Base-by-base conservation (phyloP, 2,797 vertebrate species). In the Mormyrus hasselquistii region DNA sequence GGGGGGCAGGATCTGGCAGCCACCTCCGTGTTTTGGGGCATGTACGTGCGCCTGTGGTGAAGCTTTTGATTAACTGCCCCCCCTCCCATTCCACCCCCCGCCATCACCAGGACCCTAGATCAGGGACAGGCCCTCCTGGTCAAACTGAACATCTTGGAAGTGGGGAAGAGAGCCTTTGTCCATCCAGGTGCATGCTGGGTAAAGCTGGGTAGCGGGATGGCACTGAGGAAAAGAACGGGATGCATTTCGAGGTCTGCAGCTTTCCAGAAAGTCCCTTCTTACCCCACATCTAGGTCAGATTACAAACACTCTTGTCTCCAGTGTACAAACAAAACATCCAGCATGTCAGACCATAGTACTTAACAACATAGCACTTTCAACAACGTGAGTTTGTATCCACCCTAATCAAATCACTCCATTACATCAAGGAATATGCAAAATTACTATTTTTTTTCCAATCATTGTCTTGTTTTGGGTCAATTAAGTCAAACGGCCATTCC, bases 1-100 rank as follows among this genome's bases (percentile, higher is more conserved):
- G 29, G 29, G 82, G 22, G n/a, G 82, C 25, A 49, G 83, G 83
- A 76, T 76, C 22, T 52, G 83, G 83, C 83, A 50, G 83, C 83
- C 47, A 47, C 83, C 49, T 50, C 49, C 49, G 10, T 52, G 83
- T 85, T 14, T 52, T 85, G 44, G 83, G 73, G 38, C 34, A 19
- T 19, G 83, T 29, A 85, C n/a, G 9, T 25, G 83, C 10, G 90
- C 92, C 92, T 89, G 90, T 93, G 92, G 93, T 91, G 90, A 93
- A 92, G 92, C 90, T 90, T 89, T 87, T 92, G 83, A 53, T 29
- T 50, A 85, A 12, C 82, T 25, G n/a, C 16, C 79, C 44, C 16
- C 16, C 62, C 25, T 9, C 7, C 57, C n/a, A n/a, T 22, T 22
- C 59, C 12, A 12, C 10, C 50, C 4, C 4, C 16, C 4, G n/a